These are phyloP conservation scores for Aurelia coerulea DNA, from an alignment of 30 jellyfish, hydroid and myxozoan species.

Conservation along the genomic window DNA sequence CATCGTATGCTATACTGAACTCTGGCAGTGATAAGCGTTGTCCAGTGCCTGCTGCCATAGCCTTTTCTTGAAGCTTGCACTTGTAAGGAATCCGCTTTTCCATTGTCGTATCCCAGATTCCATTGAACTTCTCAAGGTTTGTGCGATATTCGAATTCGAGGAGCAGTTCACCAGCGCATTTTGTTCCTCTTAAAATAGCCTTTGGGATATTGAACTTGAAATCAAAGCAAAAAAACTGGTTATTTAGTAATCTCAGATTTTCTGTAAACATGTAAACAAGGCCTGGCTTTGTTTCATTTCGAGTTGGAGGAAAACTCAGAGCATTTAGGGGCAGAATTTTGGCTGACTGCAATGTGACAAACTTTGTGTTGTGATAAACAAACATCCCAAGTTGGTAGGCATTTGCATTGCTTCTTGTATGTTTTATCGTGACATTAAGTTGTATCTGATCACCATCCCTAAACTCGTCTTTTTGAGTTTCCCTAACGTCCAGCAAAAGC, in stretches of 20 bases:
- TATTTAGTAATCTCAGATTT: neutral
- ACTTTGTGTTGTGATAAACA: conserved; percentile 37
- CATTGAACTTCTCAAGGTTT: conserved; percentile 12
- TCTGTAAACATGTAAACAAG: conserved; percentile 2
- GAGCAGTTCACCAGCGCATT: neutral
- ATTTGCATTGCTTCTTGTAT: conserved; percentile 32
- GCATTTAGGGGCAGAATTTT: neutral
- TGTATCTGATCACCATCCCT: conserved; percentile 28
- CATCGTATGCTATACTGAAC: conserved; percentile 44
- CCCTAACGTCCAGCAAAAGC: neutral
- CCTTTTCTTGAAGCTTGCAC: conserved; percentile 7
- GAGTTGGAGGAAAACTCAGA: conserved; percentile 11
- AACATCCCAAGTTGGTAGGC: conserved; percentile 40
- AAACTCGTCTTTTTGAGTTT: neutral
- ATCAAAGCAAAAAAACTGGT: neutral
- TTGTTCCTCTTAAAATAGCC: neutral
- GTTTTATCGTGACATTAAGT: conserved; percentile 2
- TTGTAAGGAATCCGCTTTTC: conserved; percentile 9
- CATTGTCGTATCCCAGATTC: neutral
- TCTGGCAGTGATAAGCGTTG: conserved; percentile 8
- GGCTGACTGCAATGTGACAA: conserved; percentile 22
- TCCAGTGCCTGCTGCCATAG: neutral
- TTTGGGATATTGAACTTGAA: conserved; percentile 18
- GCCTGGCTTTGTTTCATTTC: conserved; percentile 16
- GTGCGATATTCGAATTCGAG: conserved; percentile 18